phyloP scores from a whole-genome alignment of 2,113 vertebrate species.

The Poicephalus gulielmi region DNA sequence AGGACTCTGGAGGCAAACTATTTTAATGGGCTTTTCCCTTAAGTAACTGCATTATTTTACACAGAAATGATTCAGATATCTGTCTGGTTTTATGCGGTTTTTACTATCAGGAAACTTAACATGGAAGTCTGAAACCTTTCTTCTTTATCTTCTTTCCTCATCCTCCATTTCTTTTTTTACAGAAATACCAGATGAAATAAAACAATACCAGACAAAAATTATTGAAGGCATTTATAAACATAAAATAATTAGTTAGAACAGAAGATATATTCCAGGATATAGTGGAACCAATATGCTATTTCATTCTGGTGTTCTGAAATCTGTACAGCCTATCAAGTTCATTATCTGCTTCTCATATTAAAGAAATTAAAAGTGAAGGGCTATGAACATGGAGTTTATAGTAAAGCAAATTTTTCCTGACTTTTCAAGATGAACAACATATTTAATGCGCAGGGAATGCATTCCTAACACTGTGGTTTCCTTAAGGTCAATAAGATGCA shows the following conservation, averaged over 20 bases:
- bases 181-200: neutral
- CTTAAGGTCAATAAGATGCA: conserved; percentile 9
- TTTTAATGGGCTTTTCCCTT: neutral
- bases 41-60: neutral
- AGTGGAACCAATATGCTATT: neutral
- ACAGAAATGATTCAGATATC: neutral
- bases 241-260: neutral
- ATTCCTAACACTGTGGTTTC: neutral
- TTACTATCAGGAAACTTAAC: neutral
- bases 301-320: neutral
- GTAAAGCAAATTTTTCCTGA: neutral
- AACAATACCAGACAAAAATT: neutral
- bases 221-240: neutral
- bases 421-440: neutral
- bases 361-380: neutral
- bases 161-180: neutral
- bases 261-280: neutral
- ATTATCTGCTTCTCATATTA: neutral
- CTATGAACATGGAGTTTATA: neutral
- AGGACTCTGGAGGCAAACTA: neutral
- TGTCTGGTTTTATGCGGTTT: neutral
- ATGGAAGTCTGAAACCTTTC: neutral
- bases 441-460: neutral
- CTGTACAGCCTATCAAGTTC: neutral
- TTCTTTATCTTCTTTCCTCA: neutral